Percentiles rank a stretch among this genome's conserved stretches.
These are phyloP conservation scores for Gadopsis marmoratus DNA, from an alignment of 2,797 vertebrate species.

Conservation along the genomic window DNA sequence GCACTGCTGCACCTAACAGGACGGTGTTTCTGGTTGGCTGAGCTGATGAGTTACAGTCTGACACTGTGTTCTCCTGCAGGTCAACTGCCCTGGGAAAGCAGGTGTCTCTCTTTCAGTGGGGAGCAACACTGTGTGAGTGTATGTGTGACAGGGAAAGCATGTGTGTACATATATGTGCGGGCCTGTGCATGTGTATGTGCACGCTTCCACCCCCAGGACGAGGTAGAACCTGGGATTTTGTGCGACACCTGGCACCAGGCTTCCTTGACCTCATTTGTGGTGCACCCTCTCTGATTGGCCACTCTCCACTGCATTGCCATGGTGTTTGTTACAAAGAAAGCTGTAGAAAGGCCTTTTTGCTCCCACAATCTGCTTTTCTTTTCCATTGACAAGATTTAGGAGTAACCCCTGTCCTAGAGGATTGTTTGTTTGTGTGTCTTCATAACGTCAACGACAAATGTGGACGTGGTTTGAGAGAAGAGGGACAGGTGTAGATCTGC, in stretches of 20 bases:
- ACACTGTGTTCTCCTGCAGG: slow-evolving; percentile 50
- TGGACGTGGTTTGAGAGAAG: slow-evolving; percentile 5
- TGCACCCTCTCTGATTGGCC: slow-evolving; percentile 41
- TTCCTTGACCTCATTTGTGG: slow-evolving; percentile 58
- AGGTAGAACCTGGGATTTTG: slow-evolving; percentile 30
- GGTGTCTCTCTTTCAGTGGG: slow-evolving; percentile 43
- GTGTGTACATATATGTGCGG: not conserved
- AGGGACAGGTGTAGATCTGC: slow-evolving; percentile 15
- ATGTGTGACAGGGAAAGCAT: slow-evolving; percentile 6
- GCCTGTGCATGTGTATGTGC: not conserved
- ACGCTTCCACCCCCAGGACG: slow-evolving; percentile 13
- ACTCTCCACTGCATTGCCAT: not conserved
- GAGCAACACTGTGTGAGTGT: slow-evolving; percentile 10
- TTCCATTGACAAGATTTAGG: slow-evolving; percentile 14
- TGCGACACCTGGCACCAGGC: slow-evolving; percentile 58
- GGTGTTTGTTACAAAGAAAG: slow-evolving; percentile 7
- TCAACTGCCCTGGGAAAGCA: slow-evolving; percentile 51
- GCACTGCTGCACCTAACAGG: slow-evolving; percentile 40
- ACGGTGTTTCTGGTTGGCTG: slow-evolving; percentile 53
- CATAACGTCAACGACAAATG: not conserved
- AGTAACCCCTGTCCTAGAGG: not conserved
- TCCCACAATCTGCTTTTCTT: not conserved
- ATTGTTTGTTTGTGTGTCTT: not conserved
- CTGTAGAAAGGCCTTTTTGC: not conserved
- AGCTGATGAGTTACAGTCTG: slow-evolving; percentile 59